Evolutionary conservation across 2,113 vertebrate species (phyloP), one percentile per base, ranked within the genome.

Genomic region (Laterallus jamaicensis): DNA sequence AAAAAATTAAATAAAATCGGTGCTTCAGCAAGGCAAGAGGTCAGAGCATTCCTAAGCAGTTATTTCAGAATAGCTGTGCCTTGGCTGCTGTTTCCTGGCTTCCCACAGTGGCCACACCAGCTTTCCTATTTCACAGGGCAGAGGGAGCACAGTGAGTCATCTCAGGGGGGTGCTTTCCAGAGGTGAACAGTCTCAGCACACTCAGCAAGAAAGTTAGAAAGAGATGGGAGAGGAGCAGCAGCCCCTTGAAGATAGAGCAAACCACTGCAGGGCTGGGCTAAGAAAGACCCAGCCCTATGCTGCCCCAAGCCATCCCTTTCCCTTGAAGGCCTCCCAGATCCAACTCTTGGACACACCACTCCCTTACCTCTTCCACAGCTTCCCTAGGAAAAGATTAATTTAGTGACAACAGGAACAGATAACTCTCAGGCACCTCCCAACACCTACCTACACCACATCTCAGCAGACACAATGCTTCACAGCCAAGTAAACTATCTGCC

Each of bases 41-140:
- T 94, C 97, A 97, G 66, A 96, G 70, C 93, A 96, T 97, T 97
- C 96, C 96, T 97, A 74, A 97, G 80, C 88, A 90, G 28, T 95
- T 93, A 97, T 91, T 96, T 96, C 86, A 91, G 96, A 95, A 24
- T 15, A 95, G 69, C 63, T 96, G 63, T 70, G 47, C 81, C 90
- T 92, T 8, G 1, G 85, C 74, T 91, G 58, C 96, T 3, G 39
- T 64, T 97, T 95, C 96, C 96, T 96, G 91, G 76, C 89, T 93
- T 96, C 88, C 85, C 47, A 62, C 81, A 91, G 81, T 12, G 47
- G 84, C 60, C 89, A 73, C 92, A 90, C 60, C 66, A 90, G 67
- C 69, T 78, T 71, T 93, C 49, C 90, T 85, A 21, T 85, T 74
- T 97, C 92, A 82, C 12, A 15, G 85, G 18, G n/a, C 63, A 93